Conservation (phyloP, 1,140 invertebrate genomes). For the Drosophila erecta region DNA sequence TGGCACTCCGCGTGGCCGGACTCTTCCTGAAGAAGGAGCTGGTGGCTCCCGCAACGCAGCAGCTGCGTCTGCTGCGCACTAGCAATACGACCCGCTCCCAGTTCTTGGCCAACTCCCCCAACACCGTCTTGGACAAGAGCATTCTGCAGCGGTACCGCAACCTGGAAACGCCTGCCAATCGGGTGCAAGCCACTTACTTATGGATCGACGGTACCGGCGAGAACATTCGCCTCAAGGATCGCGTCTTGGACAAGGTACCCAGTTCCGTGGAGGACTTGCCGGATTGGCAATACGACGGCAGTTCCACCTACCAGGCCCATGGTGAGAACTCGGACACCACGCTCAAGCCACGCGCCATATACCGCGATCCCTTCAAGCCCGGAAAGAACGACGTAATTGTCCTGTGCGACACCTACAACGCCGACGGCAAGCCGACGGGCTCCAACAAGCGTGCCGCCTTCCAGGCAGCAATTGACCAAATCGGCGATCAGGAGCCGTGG, state of each 20-base stretch:
- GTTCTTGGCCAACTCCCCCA: conserved; percentile 87
- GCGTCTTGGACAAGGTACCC: conserved; percentile 91
- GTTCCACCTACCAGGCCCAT: conserved; percentile 91
- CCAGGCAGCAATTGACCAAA: conserved; percentile 71
- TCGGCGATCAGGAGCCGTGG: conserved; percentile 91
- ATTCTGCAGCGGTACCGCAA: conserved; percentile 89
- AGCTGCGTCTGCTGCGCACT: conserved; percentile 57
- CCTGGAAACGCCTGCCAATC: conserved; percentile 89
- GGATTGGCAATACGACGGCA: conserved; percentile 97
- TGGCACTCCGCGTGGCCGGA: conserved; percentile 82
- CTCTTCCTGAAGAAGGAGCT: conserved; percentile 79
- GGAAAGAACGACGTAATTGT: conserved; percentile 93
- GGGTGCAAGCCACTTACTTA: conserved; percentile 93
- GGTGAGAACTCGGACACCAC: conserved; percentile 94
- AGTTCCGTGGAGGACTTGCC: conserved; percentile 91
- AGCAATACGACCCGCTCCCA: conserved; percentile 32
- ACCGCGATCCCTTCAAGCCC: conserved; percentile 93
- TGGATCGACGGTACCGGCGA: conserved; percentile 98
- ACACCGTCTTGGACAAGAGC: conserved; percentile 90
- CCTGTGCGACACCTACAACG: conserved; percentile 92
- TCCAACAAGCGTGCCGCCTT: conserved; percentile 80
- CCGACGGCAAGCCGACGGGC: conserved; percentile 86
- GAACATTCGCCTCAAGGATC: conserved; percentile 93
- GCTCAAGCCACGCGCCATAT: conserved; percentile 92
- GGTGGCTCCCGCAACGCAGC: conserved; percentile 46